A percentile compares a stretch with the other conserved stretches of the same genome.
These are phyloP conservation scores for Tychaedon coryphoeus DNA, from an alignment of 2,113 vertebrate genomes.

Conservation along the genomic window DNA sequence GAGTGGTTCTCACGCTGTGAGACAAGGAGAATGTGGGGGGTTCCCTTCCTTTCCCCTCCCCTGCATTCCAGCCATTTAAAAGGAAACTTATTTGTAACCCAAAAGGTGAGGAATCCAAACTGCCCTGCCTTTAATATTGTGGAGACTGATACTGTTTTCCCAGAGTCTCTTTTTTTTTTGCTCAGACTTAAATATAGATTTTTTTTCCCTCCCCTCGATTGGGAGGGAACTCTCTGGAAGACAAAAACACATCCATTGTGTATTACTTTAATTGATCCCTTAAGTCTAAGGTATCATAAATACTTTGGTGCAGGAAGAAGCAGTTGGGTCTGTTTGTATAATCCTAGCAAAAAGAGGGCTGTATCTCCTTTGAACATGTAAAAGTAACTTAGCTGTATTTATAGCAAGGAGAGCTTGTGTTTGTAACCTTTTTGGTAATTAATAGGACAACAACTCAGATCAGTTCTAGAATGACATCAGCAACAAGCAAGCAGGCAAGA, in stretches of 20 bases:
- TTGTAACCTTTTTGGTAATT: conserved; percentile 23
- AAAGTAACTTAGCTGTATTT: not conserved
- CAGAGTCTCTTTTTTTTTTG: not conserved
- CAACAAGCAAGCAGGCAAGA: conserved; percentile 5
- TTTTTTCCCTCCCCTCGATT: not conserved
- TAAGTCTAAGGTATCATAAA: not conserved
- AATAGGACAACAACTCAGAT: not conserved
- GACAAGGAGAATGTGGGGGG: not conserved
- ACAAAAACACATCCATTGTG: not conserved
- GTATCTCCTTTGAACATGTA: not conserved
- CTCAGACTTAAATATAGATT: not conserved
- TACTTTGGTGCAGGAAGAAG: not conserved
- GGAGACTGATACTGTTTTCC: not conserved
- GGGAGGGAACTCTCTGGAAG: not conserved
- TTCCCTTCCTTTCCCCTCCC: conserved; percentile 15
- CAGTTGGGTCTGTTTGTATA: not conserved
- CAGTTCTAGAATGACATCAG: not conserved
- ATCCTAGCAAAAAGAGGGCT: not conserved
- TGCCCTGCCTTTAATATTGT: not conserved
- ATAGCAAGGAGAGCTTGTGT: not conserved
- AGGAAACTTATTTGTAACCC: conserved; percentile 8
- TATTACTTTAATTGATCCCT: not conserved
- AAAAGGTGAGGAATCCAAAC: not conserved
- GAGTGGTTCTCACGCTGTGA: conserved; percentile 39
- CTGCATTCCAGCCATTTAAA: conserved; percentile 35